phyloP scores from a whole-genome alignment of 2,113 vertebrate species.

The Murina feae region DNA sequence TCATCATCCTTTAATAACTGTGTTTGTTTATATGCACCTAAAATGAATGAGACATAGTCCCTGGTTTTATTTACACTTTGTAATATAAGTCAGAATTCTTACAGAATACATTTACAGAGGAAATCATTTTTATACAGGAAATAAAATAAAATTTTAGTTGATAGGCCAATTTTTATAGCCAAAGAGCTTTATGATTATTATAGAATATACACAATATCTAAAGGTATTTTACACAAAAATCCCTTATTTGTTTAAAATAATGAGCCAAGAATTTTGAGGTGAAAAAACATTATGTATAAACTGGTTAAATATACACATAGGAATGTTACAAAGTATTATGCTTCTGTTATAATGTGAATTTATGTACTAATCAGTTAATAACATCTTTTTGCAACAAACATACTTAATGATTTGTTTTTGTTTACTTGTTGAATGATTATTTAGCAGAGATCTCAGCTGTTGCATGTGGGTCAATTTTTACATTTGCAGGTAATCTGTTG shows the following conservation, averaged over 20 bases:
- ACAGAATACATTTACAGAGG: conserved; percentile 13
- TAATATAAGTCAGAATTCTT: background rate
- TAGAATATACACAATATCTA: background rate
- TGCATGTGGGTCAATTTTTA: background rate
- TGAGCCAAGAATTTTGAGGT: background rate
- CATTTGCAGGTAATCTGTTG: background rate
- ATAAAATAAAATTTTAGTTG: background rate
- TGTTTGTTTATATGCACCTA: background rate
- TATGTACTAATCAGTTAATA: background rate
- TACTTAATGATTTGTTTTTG: background rate
- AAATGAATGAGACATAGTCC: background rate
- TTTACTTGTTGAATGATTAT: background rate
- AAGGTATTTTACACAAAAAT: background rate
- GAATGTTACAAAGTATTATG: background rate
- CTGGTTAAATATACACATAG: background rate
- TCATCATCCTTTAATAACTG: background rate
- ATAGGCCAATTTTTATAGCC: background rate
- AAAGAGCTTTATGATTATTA: background rate
- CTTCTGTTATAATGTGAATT: background rate
- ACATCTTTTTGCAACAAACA: background rate
- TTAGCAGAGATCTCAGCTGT: background rate
- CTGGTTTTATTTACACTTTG: background rate
- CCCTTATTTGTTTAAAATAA: background rate
- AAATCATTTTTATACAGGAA: background rate
- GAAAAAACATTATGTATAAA: background rate